These are phyloP conservation scores for Fistularia commersonii DNA, from an alignment of 2,797 vertebrate species.

Conservation along the genomic window DNA sequence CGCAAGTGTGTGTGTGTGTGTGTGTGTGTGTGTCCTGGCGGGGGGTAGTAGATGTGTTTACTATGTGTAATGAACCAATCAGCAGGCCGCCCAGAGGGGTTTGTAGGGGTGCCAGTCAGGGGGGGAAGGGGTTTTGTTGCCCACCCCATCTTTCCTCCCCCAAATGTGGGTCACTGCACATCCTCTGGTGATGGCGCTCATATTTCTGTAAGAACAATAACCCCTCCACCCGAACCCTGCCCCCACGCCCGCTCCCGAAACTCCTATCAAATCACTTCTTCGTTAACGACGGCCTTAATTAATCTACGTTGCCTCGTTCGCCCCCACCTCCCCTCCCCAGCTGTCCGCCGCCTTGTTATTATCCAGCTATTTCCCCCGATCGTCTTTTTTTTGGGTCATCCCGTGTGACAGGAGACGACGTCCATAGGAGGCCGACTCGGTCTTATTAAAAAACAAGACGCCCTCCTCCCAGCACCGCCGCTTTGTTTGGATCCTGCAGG, in stretches of 20 bases:
- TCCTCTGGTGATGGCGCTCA: conserved; percentile 55
- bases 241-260: conserved; percentile 6
- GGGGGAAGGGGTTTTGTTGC: conserved; percentile 22
- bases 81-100: conserved; percentile 32
- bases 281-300: conserved; percentile 56
- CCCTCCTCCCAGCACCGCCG: conserved; percentile 1
- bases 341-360: conserved; percentile 1
- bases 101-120: conserved; percentile 37
- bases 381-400: conserved; percentile 20
- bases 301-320: conserved; percentile 34
- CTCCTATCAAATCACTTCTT: conserved; percentile 36
- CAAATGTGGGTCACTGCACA: conserved; percentile 66
- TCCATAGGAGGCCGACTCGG: conserved; percentile 32
- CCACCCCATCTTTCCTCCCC: conserved; percentile 28
- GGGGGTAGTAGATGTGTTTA: conserved; percentile 45
- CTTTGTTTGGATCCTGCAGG: conserved; percentile 6
- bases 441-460: conserved; percentile 18
- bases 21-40: conserved; percentile 15
- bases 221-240: conserved; percentile 11
- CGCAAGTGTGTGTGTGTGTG: conserved; percentile 11
- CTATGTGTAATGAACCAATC: conserved; percentile 65
- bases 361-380: conserved; percentile 23
- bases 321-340: conserved; percentile 10
- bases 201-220: conserved; percentile 30
- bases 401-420: conserved; percentile 22